Base-by-base conservation (phyloP, 1,140 invertebrate species). In the Scaptomyza montana region DNA sequence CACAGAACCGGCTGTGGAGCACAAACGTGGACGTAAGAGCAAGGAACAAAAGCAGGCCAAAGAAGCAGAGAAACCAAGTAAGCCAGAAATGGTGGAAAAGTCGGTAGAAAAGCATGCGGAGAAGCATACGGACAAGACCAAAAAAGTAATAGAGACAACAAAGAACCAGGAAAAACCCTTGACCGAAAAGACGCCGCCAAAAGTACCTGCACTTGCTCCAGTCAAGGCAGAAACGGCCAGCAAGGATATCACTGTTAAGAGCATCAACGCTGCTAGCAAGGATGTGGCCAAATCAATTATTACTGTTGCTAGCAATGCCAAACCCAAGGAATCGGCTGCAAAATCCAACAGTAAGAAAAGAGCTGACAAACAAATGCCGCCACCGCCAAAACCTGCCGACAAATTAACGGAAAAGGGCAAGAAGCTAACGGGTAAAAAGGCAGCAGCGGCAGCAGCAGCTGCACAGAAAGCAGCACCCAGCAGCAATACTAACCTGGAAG, bases 401-500 rank as follows among this genome's bases (percentile, higher is more conserved):
- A 89, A 89, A 8, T 33, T 66, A 0, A 16, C 6, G 2, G 84
- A 80, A 21, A 92, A 75, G 25, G 75, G 72, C 6, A 90, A 72
- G 61, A 92, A 85, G 59, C 54, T 68, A 6, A 67, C 85, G 5
- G 67, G 67, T 3, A 91, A 87, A n/a, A 91, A 89, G 30, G 69
- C 72, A 7, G 69, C 51, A 33, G 49, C 51, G 36, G 49, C 49
- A 1, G 56, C 72, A 56, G 45, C 73, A 10, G 77, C 67, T 0
- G 77, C 62, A n/a, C 77, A 80, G 2, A 87, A 80, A 49, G 73
- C 67, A 1, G 43, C 69, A 45, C 77, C 87, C 67, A 73, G 93
- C 78, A 95, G 93, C 79, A 93, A 93, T 72, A 94, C 94, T 6
- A 95, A 94, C 7, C 94, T 96, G 62, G 96, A 96, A 86, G 96